Evolutionary conservation across 30 jellyfish, hydroid and myxozoan genomes (phyloP).

Genomic region (Catostylus mosaicus): DNA sequence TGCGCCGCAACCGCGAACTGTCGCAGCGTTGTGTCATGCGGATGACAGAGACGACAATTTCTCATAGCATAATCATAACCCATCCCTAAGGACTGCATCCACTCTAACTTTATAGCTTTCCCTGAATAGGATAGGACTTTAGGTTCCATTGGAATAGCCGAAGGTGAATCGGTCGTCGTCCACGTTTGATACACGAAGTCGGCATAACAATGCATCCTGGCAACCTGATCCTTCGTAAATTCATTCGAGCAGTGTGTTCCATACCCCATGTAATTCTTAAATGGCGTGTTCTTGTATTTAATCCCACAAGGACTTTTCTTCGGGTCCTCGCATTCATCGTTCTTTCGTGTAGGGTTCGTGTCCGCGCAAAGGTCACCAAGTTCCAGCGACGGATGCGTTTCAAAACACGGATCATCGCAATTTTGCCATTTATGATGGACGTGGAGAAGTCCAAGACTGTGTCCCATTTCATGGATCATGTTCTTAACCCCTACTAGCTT

Average conservation of each 20-base stretch:
- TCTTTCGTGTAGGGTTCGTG: constrained; percentile 84
- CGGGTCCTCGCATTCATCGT: constrained; percentile 66
- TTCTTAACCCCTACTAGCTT: constrained; percentile 50
- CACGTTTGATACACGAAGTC: constrained; percentile 69
- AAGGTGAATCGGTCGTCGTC: constrained; percentile 64
- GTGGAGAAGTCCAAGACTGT: constrained; percentile 87
- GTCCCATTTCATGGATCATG: constrained; percentile 89
- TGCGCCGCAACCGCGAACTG: constrained; percentile 70
- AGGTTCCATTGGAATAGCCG: constrained; percentile 85
- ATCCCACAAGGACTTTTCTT: constrained; percentile 26
- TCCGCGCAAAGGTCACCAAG: constrained; percentile 90
- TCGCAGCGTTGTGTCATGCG: constrained; percentile 17
- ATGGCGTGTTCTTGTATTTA: constrained; percentile 74
- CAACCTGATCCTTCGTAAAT: constrained; percentile 86
- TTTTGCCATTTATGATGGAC: constrained; percentile 71
- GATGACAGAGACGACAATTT: constrained; percentile 66
- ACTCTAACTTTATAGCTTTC: constrained; percentile 40
- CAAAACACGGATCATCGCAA: constrained; percentile 84
- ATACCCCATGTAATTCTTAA: constrained; percentile 82
- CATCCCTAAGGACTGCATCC: constrained; percentile 84
- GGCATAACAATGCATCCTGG: constrained; percentile 96
- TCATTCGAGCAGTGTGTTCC: constrained; percentile 73
- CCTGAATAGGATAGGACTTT: constrained; percentile 46
- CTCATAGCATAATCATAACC: constrained; percentile 45
- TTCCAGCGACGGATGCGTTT: constrained; percentile 86